These are phyloP conservation scores for Embiotoca jacksoni DNA, from an alignment of 2,113 vertebrate species.

Conservation along the genomic window DNA sequence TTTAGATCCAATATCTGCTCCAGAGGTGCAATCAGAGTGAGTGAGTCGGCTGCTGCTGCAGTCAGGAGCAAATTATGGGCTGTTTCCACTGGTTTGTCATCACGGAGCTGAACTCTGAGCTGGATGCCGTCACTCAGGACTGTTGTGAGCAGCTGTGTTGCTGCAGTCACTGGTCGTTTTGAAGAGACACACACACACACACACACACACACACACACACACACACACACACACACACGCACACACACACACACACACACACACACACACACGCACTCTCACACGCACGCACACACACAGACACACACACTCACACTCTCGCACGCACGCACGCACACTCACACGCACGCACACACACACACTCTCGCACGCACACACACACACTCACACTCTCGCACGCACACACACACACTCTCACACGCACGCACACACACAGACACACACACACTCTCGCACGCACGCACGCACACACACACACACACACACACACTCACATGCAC, in stretches of 20 bases:
- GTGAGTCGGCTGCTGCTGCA: conserved; percentile 41
- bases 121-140: conserved; percentile 46
- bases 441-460: no score
- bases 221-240: conserved; percentile 17
- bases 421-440: no score
- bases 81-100: conserved; percentile 66
- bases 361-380: no score
- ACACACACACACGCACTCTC: background rate
- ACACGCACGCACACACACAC: no score
- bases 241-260: conserved; percentile 27
- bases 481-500: conserved; percentile 28
- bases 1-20: conserved; percentile 50
- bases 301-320: no score
- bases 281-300: no score
- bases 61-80: conserved; percentile 57
- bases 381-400: no score
- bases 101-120: conserved; percentile 50
- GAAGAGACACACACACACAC: conserved; percentile 47
- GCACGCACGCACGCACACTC: no score
- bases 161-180: conserved; percentile 57
- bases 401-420: no score
- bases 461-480: conserved; percentile 6
- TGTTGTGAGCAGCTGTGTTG: conserved; percentile 57
- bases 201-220: conserved; percentile 3
- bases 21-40: conserved; percentile 44